phyloP scores from a whole-genome alignment of 2,888 invertebrate genomes.

The Papilio elwesi region DNA sequence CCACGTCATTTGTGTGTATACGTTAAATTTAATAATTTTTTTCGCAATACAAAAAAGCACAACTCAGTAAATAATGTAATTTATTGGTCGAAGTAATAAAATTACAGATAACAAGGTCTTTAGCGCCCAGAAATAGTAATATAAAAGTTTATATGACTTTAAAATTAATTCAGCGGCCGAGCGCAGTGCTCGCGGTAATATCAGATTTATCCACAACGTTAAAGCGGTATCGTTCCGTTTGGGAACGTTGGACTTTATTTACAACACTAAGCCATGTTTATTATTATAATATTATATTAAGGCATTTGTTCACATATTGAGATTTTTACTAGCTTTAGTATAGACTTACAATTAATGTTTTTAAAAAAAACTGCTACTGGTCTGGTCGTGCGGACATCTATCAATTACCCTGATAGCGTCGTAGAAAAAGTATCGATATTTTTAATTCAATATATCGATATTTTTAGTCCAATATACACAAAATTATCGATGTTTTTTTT shows the following conservation, averaged over 20 bases:
- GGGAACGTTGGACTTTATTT: constrained; percentile 8
- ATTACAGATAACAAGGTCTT: constrained; percentile 35
- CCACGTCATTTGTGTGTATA: constrained; percentile 25
- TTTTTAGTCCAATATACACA: background rate
- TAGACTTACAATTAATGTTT: background rate
- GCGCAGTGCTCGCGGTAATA: background rate
- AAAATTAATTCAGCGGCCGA: constrained; percentile 27
- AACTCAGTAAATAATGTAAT: constrained; percentile 31
- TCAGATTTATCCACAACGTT: constrained; percentile 3
- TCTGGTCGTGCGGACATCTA: no score
- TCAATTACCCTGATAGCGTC: no score
- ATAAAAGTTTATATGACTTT: constrained; percentile 35
- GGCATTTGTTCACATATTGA: background rate
- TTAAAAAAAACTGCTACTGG: constrained; percentile 2
- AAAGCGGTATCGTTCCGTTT: constrained; percentile 18
- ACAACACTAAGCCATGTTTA: constrained; percentile 9
- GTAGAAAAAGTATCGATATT: no score
- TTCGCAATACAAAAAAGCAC: constrained; percentile 24
- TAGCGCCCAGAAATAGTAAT: constrained; percentile 30
- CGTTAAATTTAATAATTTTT: constrained; percentile 30
- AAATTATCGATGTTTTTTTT: no score
- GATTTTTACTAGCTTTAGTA: background rate
- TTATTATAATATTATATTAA: constrained; percentile 16
- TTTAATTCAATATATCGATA: no score
- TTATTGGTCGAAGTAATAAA: constrained; percentile 36